These are phyloP conservation scores for Hyles lineata DNA, from an alignment of 2,888 invertebrate species.

Conservation along the genomic window DNA sequence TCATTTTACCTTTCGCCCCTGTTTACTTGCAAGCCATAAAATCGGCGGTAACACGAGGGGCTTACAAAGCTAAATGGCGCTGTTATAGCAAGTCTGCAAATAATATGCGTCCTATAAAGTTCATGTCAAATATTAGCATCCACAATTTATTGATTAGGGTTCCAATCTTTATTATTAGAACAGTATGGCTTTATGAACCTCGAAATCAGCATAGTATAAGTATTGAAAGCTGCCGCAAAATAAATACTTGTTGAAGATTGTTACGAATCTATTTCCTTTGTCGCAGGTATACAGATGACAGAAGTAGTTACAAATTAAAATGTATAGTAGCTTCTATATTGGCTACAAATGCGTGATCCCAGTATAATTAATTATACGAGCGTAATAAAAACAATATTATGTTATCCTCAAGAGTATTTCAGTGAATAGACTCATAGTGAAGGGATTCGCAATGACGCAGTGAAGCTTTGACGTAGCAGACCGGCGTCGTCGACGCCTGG, in stretches of 20 bases:
- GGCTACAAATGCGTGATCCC: background rate
- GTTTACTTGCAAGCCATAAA: slow-evolving; percentile 38
- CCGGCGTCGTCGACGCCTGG: slow-evolving; percentile 62
- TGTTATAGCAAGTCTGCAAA: slow-evolving; percentile 19
- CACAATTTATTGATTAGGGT: background rate
- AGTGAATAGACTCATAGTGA: slow-evolving; percentile 50
- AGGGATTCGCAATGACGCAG: slow-evolving; percentile 74
- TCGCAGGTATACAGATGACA: too few relatives aligned
- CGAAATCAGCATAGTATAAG: too few relatives aligned
- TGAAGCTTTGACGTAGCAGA: slow-evolving; percentile 64
- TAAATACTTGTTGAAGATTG: too few relatives aligned
- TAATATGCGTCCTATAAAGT: background rate
- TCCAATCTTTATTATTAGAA: background rate
- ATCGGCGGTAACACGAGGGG: slow-evolving; percentile 33
- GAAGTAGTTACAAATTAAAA: too few relatives aligned
- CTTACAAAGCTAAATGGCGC: slow-evolving; percentile 36
- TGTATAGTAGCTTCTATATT: background rate
- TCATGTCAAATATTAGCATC: background rate
- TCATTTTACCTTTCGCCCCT: slow-evolving; percentile 41
- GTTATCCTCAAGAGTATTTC: slow-evolving; percentile 49
- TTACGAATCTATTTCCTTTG: too few relatives aligned
- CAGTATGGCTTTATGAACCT: too few relatives aligned
- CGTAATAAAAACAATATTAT: slow-evolving; percentile 33
- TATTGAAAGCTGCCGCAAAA: too few relatives aligned
- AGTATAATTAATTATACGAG: background rate